A percentile compares a stretch with the other conserved stretches of the same genome.
Conservation (phyloP, 2,888 invertebrate species). For the Diarsia rubi region DNA sequence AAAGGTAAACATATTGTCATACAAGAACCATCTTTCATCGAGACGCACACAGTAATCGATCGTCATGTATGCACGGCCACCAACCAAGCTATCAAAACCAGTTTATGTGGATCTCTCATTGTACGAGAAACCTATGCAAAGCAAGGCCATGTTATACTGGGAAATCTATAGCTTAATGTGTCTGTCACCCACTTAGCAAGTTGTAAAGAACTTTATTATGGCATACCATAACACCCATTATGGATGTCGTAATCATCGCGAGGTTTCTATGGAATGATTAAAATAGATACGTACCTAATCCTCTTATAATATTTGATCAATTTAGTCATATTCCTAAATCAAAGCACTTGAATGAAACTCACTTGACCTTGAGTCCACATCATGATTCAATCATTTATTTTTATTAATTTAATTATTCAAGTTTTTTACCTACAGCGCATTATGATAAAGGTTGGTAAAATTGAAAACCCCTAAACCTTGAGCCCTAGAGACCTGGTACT, state of each 20-base stretch:
- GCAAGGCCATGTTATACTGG: no score
- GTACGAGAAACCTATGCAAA: no score
- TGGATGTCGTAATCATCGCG: conserved; percentile 16
- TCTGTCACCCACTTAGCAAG: conserved; percentile 11
- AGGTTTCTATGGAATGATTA: conserved; percentile 7
- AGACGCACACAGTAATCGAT: conserved; percentile 31
- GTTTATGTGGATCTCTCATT: no score
- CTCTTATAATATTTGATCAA: conserved; percentile 26
- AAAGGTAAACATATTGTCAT: conserved; percentile 31
- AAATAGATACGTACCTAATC: conserved; percentile 30
- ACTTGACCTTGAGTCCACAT: conserved; percentile 19
- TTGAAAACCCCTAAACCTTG: no score
- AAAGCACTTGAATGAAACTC: conserved; percentile 29
- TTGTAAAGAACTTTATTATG: conserved; percentile 41
- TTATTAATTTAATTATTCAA: not conserved
- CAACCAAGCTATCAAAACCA: no score
- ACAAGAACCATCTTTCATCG: conserved; percentile 29
- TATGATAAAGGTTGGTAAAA: not conserved
- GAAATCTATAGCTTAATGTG: no score
- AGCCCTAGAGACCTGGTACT: no score
- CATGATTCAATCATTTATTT: not conserved
- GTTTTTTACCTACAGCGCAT: not conserved
- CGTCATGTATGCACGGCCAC: not conserved
- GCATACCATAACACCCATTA: conserved; percentile 34
- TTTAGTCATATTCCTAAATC: conserved; percentile 17